Conservation (phyloP, 2,113 vertebrate species). For the Psittacula cyanocephala region DNA sequence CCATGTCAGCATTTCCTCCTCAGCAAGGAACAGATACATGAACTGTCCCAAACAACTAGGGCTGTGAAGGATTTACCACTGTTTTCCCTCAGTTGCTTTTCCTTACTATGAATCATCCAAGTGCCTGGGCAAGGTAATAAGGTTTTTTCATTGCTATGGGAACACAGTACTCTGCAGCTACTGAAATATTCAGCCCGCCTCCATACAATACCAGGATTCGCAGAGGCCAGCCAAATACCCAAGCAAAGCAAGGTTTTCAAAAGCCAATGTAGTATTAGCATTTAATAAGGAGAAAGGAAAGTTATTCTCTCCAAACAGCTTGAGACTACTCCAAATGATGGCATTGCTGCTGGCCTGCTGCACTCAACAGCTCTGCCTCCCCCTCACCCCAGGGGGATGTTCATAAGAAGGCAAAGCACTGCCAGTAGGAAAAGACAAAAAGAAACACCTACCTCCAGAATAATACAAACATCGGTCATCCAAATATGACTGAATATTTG, state of each 20-base stretch:
- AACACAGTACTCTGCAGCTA: conserved; percentile 21
- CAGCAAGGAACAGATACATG: background rate
- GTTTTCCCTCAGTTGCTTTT: background rate
- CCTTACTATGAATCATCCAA: conserved; percentile 3
- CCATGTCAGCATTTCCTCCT: background rate
- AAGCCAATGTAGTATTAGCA: background rate
- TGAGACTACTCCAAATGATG: background rate
- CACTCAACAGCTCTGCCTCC: background rate
- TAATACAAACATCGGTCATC: background rate
- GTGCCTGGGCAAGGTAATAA: background rate
- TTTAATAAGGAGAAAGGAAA: background rate
- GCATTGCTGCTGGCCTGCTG: background rate
- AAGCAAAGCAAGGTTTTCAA: conserved; percentile 2
- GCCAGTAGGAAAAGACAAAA: background rate
- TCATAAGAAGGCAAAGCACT: background rate
- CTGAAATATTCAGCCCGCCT: conserved; percentile 21
- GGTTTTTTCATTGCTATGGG: conserved; percentile 46
- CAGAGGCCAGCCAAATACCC: conserved; percentile 12
- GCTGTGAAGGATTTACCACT: background rate
- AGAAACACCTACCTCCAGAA: background rate
- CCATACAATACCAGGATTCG: background rate
- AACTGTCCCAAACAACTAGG: background rate
- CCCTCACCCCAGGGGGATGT: background rate
- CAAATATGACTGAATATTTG: background rate
- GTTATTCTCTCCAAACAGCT: background rate